These are phyloP conservation scores for Porites lutea DNA, from an alignment of 64 coral and sea anemone species.

Conservation along the genomic window DNA sequence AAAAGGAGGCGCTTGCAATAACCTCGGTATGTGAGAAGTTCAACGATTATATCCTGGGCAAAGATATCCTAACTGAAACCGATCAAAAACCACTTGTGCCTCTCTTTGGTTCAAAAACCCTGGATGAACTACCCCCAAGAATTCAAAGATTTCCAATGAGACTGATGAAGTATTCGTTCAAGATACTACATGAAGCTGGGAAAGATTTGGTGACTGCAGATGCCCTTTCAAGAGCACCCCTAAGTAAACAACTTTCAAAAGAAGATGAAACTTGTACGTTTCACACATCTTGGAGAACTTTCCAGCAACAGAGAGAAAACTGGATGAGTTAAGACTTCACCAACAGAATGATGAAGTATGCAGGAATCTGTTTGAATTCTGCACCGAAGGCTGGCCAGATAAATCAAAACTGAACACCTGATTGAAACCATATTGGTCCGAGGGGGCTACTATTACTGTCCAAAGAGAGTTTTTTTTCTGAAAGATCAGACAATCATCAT, in stretches of 20 bases:
- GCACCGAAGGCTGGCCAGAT: conserved; percentile 34
- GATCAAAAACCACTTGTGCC: conserved; percentile 1
- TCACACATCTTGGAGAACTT: neutral
- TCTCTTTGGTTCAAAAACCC: neutral
- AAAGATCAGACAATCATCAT: conserved; percentile 39
- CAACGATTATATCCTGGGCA: conserved; percentile 33
- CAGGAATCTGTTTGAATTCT: neutral
- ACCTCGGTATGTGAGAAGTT: conserved; percentile 2
- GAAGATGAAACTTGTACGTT: conserved; percentile 13
- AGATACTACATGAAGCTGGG: neutral
- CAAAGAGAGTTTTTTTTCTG: conserved; percentile 48
- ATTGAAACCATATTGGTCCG: conserved; percentile 10
- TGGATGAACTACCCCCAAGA: conserved; percentile 33
- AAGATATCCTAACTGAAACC: conserved; percentile 21
- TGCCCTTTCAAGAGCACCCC: conserved; percentile 26
- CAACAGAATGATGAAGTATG: conserved; percentile 56
- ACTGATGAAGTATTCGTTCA: conserved; percentile 12
- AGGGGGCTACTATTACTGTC: neutral
- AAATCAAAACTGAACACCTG: neutral
- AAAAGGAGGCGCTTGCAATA: conserved; percentile 9
- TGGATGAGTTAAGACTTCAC: conserved; percentile 38
- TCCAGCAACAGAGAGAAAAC: conserved; percentile 27
- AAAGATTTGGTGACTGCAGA: conserved; percentile 8
- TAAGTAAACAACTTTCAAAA: conserved; percentile 3
- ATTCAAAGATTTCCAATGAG: conserved; percentile 30